A percentile compares a stretch with the other conserved stretches of the same genome.
phyloP scores from a whole-genome alignment of 2,113 vertebrate species.

The Mugil cephalus region DNA sequence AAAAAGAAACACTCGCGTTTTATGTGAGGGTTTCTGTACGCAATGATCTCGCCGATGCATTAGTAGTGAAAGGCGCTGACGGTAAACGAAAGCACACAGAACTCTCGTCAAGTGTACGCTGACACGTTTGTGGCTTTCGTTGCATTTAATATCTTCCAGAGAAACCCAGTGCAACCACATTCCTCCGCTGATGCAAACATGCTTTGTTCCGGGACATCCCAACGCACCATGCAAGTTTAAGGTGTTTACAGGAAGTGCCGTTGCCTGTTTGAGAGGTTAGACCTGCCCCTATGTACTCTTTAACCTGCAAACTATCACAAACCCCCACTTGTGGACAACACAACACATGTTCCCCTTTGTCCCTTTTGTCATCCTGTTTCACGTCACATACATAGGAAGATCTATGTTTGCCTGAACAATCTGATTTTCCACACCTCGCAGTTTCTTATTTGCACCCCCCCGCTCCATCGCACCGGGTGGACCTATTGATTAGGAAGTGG shows the following conservation, averaged over 20 bases:
- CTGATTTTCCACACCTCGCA: slow-evolving; percentile 10
- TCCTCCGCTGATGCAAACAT: slow-evolving; percentile 9
- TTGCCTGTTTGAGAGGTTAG: background rate
- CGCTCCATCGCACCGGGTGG: background rate
- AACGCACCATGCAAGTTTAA: background rate
- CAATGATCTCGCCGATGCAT: background rate
- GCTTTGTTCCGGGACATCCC: slow-evolving; percentile 9
- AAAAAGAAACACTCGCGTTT: slow-evolving; percentile 7
- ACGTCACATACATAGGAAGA: background rate
- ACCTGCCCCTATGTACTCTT: background rate
- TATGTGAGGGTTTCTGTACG: slow-evolving; percentile 1
- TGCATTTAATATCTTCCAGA: slow-evolving; percentile 11
- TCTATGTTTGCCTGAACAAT: slow-evolving; percentile 11
- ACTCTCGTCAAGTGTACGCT: background rate
- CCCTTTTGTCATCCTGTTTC: background rate
- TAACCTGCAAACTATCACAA: slow-evolving; percentile 20
- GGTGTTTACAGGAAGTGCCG: background rate
- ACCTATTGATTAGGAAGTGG: slow-evolving; percentile 44
- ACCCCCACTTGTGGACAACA: background rate
- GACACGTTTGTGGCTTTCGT: background rate
- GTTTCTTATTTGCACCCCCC: background rate
- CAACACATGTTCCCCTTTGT: no score
- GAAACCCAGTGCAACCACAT: slow-evolving; percentile 21
- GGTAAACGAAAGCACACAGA: background rate
- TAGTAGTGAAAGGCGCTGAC: no score